A percentile compares a stretch with the other conserved stretches of the same genome.
Conservation (phyloP, 2,113 vertebrate species). For the Heteronetta atricapilla region DNA sequence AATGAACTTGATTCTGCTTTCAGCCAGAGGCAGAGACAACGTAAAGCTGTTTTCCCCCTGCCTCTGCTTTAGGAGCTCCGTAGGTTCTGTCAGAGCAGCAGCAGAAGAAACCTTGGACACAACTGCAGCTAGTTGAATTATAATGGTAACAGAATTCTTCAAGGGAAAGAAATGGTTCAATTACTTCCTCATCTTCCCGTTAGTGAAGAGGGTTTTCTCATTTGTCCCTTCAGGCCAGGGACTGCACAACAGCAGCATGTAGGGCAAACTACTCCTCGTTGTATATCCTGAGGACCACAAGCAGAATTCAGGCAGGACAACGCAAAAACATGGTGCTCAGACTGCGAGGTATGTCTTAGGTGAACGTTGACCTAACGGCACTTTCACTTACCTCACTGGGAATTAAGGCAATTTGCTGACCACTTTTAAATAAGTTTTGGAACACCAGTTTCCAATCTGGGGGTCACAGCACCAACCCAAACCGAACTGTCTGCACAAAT, state of each 20-base stretch:
- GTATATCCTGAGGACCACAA: not conserved
- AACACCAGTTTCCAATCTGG: not conserved
- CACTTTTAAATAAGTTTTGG: not conserved
- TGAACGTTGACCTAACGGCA: rapidly evolving
- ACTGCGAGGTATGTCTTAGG: not conserved
- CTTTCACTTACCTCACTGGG: not conserved
- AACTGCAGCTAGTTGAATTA: not conserved
- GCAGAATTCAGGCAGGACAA: not conserved
- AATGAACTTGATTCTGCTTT: slow-evolving; percentile 11
- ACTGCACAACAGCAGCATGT: rapidly evolving
- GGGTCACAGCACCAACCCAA: not conserved
- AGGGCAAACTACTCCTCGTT: not conserved
- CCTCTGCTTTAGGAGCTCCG: not conserved
- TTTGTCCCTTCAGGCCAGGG: not conserved
- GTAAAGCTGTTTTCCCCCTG: not conserved
- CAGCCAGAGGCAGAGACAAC: not conserved
- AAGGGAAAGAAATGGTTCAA: not conserved
- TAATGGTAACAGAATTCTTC: not conserved
- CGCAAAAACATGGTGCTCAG: not conserved
- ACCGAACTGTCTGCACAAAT: rapidly evolving
- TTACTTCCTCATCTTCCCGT: not conserved
- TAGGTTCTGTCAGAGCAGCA: not conserved
- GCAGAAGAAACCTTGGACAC: not conserved
- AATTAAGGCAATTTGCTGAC: not conserved
- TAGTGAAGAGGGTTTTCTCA: not conserved